Evolutionary conservation across 1,140 invertebrate species (phyloP).

Genomic region (Coelopa frigida): DNA sequence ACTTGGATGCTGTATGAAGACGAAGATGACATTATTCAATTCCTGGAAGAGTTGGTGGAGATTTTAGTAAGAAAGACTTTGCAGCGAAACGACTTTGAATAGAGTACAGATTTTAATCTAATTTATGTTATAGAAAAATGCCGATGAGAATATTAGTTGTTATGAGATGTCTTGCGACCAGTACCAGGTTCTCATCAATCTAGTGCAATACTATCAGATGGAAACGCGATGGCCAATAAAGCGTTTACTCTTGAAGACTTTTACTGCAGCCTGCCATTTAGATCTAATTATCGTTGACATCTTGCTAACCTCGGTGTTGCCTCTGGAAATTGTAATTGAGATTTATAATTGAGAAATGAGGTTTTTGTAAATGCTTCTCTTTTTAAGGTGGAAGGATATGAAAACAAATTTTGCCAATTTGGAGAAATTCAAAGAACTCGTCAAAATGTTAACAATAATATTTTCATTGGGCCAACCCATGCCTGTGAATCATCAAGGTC

Average conservation of each 20-base stretch:
- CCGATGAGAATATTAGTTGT: conserved; percentile 70
- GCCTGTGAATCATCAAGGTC: conserved; percentile 74
- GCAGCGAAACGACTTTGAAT: neutral
- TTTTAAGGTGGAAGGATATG: conserved; percentile 40
- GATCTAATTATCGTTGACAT: conserved; percentile 71
- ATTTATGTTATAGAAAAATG: conserved; percentile 61
- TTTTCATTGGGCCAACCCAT: conserved; percentile 82
- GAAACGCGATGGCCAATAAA: conserved; percentile 78
- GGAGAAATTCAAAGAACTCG: conserved; percentile 47
- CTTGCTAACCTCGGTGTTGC: conserved; percentile 77
- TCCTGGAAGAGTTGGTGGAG: conserved; percentile 74
- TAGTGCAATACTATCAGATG: conserved; percentile 90
- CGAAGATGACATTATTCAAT: conserved; percentile 74
- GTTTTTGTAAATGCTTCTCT: neutral
- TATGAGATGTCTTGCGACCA: conserved; percentile 68
- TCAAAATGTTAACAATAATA: conserved; percentile 73
- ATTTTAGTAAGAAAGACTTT: conserved; percentile 61
- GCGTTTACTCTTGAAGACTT: conserved; percentile 70
- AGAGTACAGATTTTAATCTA: neutral
- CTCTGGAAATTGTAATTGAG: conserved; percentile 72
- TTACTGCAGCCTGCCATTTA: conserved; percentile 77
- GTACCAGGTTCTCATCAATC: conserved; percentile 65
- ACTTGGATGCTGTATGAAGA: conserved; percentile 92
- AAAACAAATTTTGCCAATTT: conserved; percentile 40
- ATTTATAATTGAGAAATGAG: neutral